Base-by-base conservation (phyloP, 2,113 vertebrate genomes). In the Piprites chloris region DNA sequence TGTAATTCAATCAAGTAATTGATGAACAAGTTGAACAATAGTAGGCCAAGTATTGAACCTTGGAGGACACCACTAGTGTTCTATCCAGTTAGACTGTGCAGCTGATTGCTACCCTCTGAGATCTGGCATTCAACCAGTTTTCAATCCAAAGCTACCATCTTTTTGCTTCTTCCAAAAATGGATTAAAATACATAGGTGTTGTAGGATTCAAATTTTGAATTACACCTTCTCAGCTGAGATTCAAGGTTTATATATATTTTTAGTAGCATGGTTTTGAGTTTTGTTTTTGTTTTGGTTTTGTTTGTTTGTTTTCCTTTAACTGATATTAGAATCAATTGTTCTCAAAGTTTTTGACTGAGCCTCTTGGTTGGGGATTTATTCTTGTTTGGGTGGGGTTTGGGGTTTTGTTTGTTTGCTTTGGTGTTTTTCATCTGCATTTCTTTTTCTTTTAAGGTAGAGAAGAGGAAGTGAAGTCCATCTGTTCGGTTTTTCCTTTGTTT, bases 361-460 rank as follows among this genome's bases (percentile, higher is more conserved):
- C 5, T 85, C 79, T 85, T 42, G 2, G 1, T 37, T 67, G 13
- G 5, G 7, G 15, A 37, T 35, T 46, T 53, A 13, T 21, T 55
- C 50, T 18, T 0, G 13, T 23, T 50, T n/a, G 9, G 6, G 2
- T 20, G 33, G 20, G 2, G 2, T 30, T 62, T 56, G 58, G 5
- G 1, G 3, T 50, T 17, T 37, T 32, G 7, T 7, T 37, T 59
- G 9, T 15, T 44, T 78, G 5, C 7, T 50, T 39, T 27, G 18
- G 6, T 35, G 24, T 28, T 37, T 47, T 47, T 32, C 15, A 16
- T 32, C 53, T 23, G 5, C 32, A 7, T 2, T 26, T 42, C 1
- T n/a, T 62, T 24, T 58, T 46, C 12, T 67, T 67, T 66, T 44
- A 44, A 44, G 2, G 3, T 53, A 53, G 6, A 6, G 8, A 53